Evolutionary conservation across 2,888 invertebrate species (phyloP).

Genomic region (Liodrosophila aerea): DNA sequence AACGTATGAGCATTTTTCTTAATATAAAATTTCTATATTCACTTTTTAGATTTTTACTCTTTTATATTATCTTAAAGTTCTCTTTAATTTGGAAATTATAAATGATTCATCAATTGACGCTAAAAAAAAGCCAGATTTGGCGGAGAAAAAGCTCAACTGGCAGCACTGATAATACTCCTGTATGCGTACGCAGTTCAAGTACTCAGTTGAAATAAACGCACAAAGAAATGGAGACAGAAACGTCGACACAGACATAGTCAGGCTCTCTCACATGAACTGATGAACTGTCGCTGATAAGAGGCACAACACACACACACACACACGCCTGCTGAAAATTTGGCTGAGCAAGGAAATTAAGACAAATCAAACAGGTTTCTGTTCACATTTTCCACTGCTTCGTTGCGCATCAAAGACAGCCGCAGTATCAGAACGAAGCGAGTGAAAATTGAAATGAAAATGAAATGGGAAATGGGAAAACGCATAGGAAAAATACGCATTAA

Average conservation of each 20-base stretch:
- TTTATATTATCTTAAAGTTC: too few relatives aligned
- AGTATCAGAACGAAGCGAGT: conserved; percentile 1
- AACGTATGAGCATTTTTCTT: too few relatives aligned
- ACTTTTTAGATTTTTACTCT: too few relatives aligned
- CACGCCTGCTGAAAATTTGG: conserved; percentile 27
- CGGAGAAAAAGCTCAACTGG: too few relatives aligned
- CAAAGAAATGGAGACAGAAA: conserved; percentile 2
- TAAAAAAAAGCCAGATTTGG: too few relatives aligned
- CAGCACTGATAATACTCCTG: too few relatives aligned
- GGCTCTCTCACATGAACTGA: conserved; percentile 43
- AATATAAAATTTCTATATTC: too few relatives aligned
- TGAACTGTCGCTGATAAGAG: conserved; percentile 56
- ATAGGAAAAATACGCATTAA: background rate
- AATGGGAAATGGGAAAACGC: conserved; percentile 10
- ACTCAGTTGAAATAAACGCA: conserved; percentile 11
- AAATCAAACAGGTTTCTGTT: conserved; percentile 65
- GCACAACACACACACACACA: conserved; percentile 11
- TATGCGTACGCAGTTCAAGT: too few relatives aligned
- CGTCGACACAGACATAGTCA: conserved; percentile 6
- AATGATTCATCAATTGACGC: too few relatives aligned
- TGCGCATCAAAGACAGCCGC: conserved; percentile 31
- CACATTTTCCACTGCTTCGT: conserved; percentile 16
- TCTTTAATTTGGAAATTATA: too few relatives aligned
- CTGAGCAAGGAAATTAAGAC: conserved; percentile 65
- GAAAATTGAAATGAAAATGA: background rate